Conservation (phyloP, 2,888 invertebrate genomes). For the Philhelius pedissequus region DNA sequence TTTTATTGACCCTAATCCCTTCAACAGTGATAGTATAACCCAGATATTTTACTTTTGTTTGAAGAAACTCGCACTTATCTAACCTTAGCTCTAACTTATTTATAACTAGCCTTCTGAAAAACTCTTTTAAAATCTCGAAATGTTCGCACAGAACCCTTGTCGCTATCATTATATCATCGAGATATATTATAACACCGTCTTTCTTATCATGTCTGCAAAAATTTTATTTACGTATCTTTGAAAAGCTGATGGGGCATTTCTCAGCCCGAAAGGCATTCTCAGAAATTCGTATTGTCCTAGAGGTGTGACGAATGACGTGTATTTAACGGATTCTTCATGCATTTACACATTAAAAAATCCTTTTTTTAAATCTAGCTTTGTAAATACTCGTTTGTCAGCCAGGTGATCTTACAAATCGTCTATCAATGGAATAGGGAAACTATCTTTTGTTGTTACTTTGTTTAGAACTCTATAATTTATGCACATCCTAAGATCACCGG, state of each 20-base stretch:
- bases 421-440: slow-evolving; percentile 51
- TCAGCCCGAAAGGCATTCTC: too few species aligned
- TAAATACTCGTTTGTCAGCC: too few species aligned
- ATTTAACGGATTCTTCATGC: neutral
- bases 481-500: too few species aligned
- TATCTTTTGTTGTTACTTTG: slow-evolving; percentile 33
- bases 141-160: neutral
- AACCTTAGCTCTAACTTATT: too few species aligned
- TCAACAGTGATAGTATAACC: neutral
- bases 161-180: neutral
- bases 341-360: slow-evolving; percentile 19
- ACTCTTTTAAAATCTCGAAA: neutral
- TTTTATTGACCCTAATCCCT: neutral
- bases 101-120: too few species aligned
- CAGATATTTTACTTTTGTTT: too few species aligned
- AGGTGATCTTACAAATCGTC: slow-evolving; percentile 37
- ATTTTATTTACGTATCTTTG: neutral
- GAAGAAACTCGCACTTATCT: too few species aligned
- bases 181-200: too few species aligned
- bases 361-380: slow-evolving; percentile 30
- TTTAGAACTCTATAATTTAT: too few species aligned
- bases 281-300: too few species aligned
- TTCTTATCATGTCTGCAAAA: neutral
- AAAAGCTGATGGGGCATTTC: neutral
- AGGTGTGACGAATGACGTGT: too few species aligned